Base-by-base conservation (phyloP, 2,888 invertebrate species). In the Oscheius onirici region DNA sequence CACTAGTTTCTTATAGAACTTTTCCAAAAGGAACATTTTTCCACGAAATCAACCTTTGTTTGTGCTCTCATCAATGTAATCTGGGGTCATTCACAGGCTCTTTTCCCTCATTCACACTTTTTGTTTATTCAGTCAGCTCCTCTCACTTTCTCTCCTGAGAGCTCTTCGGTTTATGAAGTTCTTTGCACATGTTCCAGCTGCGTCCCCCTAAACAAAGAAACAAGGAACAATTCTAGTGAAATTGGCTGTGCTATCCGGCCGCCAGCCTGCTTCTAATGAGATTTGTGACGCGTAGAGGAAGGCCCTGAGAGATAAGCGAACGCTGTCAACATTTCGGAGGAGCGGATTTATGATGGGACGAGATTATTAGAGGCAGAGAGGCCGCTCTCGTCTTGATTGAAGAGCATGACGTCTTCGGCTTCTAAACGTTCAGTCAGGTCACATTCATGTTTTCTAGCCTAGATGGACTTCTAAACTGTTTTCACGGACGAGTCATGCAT, bases 231-330 rank as follows among this genome's bases (percentile, higher is more conserved):
- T 63, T 63, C 46, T 44, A 20, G 13, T 26, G 63, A 63, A 63
- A 63, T 63, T 61, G 61, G 34, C 46, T 22, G 24, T 24, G 24
- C 28, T 49, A 49, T 55, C 24, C 63, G 46, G 41, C 49, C 26
- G 63, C 63, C 63, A 17, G 63, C 40, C n/a, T 17, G 49, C 63
- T 61, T 61, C 63, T 63, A 63, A 63, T 63, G 63, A 63, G 63
- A 63, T 63, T 63, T 63, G 63, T 63, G 63, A 63, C 63, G 63
- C 63, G 24, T 26, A 15, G 63, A 41, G 58, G 43, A 34, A 34
- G 34, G 34, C 41, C 43, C 40, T 41, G 20, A 40, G 43, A 46
- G 46, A 46, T 15, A 46, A 20, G 20, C 46, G 46, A 34, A 34
- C 34, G 34, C 34, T 34, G 34, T 34, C 34, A 34, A 34, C 34